These are phyloP conservation scores for Chrysotoxum bicinctum DNA, from an alignment of 2,888 invertebrate genomes.

Conservation along the genomic window DNA sequence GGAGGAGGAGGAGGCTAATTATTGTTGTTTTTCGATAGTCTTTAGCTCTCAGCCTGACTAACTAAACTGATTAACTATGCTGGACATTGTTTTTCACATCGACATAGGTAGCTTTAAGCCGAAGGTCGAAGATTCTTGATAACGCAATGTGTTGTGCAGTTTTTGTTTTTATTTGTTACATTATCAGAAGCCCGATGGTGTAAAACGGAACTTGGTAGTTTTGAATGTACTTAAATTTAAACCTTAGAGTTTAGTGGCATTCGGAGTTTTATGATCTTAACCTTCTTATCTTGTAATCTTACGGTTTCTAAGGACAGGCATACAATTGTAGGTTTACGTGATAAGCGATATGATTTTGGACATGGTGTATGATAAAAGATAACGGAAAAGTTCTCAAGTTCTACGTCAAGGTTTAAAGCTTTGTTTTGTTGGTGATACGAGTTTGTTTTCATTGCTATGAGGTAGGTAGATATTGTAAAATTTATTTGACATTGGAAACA, in stretches of 20 bases:
- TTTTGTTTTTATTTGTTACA: slow-evolving; percentile 37
- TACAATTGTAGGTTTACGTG: background rate
- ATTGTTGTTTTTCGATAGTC: background rate
- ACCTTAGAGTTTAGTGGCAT: slow-evolving; percentile 49
- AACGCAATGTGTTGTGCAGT: slow-evolving; percentile 32
- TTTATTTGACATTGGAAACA: background rate
- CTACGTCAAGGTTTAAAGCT: background rate
- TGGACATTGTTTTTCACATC: slow-evolving; percentile 24
- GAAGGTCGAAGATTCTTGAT: slow-evolving; percentile 67
- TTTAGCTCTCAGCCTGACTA: slow-evolving; percentile 30
- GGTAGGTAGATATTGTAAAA: background rate
- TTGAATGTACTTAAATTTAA: background rate
- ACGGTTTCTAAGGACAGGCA: slow-evolving; percentile 20
- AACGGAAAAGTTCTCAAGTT: slow-evolving; percentile 19
- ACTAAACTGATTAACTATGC: slow-evolving; percentile 46
- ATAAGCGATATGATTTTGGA: background rate
- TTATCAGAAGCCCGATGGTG: slow-evolving; percentile 26
- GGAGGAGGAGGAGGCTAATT: background rate
- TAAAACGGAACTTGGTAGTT: slow-evolving; percentile 57
- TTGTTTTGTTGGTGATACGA: background rate
- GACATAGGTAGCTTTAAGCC: slow-evolving; percentile 4
- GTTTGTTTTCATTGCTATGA: background rate
- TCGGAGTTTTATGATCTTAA: slow-evolving; percentile 44
- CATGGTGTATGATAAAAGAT: background rate
- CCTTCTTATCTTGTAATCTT: slow-evolving; percentile 34